Conservation (phyloP, 2,113 vertebrate species). For the Pungitius pungitius region DNA sequence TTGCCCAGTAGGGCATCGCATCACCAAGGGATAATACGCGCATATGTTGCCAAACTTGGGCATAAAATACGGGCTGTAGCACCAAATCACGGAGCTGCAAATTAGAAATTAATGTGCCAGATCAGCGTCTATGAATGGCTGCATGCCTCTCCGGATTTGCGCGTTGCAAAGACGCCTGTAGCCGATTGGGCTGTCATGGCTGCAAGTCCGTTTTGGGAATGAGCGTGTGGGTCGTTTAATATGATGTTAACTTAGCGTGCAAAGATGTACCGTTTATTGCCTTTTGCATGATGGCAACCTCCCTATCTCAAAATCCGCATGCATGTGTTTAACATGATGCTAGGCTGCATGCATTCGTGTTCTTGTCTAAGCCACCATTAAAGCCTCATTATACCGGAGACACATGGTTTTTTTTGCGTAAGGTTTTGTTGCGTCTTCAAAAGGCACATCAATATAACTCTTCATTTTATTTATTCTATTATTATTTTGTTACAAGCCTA, state of each 20-base stretch:
- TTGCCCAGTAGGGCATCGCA: conserved; percentile 41
- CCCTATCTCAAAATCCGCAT: conserved; percentile 32
- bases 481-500: background rate
- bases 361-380: conserved; percentile 26
- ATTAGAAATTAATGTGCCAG: conserved; percentile 69
- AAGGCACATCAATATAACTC: conserved; percentile 18
- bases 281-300: conserved; percentile 2
- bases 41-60: conserved; percentile 46
- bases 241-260: conserved; percentile 10
- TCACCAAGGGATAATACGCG: conserved; percentile 58
- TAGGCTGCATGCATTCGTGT: conserved; percentile 37
- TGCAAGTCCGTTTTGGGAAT: conserved; percentile 41
- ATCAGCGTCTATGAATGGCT: conserved; percentile 49
- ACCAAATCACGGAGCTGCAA: conserved; percentile 44
- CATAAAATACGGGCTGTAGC: conserved; percentile 45
- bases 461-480: background rate
- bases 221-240: conserved; percentile 40
- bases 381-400: conserved; percentile 16
- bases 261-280: conserved; percentile 31
- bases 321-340: conserved; percentile 43
- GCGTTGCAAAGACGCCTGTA: conserved; percentile 58
- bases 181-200: conserved; percentile 47
- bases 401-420: conserved; percentile 24
- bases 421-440: conserved; percentile 15
- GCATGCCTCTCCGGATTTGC: conserved; percentile 43